Base-by-base conservation (phyloP, 2,888 invertebrate species). In the Plusia festucae region DNA sequence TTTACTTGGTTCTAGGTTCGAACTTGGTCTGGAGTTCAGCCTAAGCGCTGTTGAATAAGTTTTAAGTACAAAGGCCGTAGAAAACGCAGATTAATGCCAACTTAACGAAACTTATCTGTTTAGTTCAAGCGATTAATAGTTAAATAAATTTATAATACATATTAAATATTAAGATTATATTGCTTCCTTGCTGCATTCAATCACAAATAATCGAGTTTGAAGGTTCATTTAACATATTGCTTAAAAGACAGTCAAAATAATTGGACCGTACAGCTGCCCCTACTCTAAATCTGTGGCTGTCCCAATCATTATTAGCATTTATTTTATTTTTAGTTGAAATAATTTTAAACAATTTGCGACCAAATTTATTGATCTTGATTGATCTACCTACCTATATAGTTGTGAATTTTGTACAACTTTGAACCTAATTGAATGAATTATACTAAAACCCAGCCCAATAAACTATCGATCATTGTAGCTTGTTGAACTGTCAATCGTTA, bases 21-120 rank as follows among this genome's bases (percentile, higher is more conserved):
- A 59, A 76, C 61, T 62, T 73, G 52, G 61, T 16, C 27, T 16
- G 32, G 15, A 60, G 57, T 73, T 68, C 63, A 65, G 53, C 68
- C 66, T 76, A 72, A 73, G 68, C 60, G 62, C 62, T 44, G 56
- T 66, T 75, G 66, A 75, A 73, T 70, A 81, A 83, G 78, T 82
- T 83, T 74, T 68, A 68, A 82, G 71, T 59, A 76, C 72, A 60
- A 56, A 70, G 65, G 67, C 64, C 53, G 56, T 20, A 44, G 56
- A 54, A 70, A 56, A 57, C 51, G 75, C 56, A 63, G 54, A 60
- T 61, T 63, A 52, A 57, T 69, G 64, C 49, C 51, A 60, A 67
- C 65, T 44, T 53, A 76, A 71, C 65, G 53, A 70, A 79, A 74
- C 65, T 67, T 69, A 69, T 77, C 67, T 60, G 53, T 76, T 64